Base-by-base conservation (phyloP, 2,113 vertebrate species). In the Excalfactoria chinensis region DNA sequence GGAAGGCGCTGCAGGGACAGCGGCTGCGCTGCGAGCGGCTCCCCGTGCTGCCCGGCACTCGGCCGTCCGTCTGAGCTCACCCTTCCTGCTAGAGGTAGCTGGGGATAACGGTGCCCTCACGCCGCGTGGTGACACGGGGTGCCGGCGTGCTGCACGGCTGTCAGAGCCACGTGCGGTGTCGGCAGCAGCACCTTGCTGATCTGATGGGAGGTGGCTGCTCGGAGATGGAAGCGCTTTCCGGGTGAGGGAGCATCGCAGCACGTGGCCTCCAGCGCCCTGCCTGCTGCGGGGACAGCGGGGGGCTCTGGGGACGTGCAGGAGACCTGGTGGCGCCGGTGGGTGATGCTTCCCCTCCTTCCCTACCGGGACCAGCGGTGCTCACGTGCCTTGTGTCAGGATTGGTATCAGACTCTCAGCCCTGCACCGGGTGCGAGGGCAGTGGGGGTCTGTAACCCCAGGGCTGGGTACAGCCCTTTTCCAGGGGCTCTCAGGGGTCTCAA, bases 101-200 rank as follows among this genome's bases (percentile, higher is more conserved):
- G 59, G 63, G 70, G 48, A 58, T 71, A 14, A 13, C 9, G 16
- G 21, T n/a, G 85, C 87, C 77, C 90, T 66, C 1, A 0, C 58
- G 21, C 77, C 48, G 9, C 16, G 68, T 23, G 73, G 77, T 28
- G 87, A 72, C 2, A 18, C 66, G 60, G 90, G 43, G 63, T n/a
- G 67, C 16, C 46, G 32, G 43, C 1, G 0, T 1, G 18, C 75
- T 2, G 1, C 8, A 7, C 1, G 66, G 48, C 66, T 0, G 3
- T 60, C 79, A 0, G 1, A 0, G 14, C 82, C 94, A 85, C 19
- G 59, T 93, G 94, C 4, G 41, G 68, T 79, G 4, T 53, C 10
- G 30, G 1, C 14, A 0, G 15, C 30, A 18, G 78, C 92, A 68
- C 85, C 92, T 90, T 18, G 6, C 53, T 89, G 88, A 82, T 91